A percentile compares a stretch with the other conserved stretches of the same genome.
Conservation (phyloP, 1,140 invertebrate species). For the Globodera rostochiensis region DNA sequence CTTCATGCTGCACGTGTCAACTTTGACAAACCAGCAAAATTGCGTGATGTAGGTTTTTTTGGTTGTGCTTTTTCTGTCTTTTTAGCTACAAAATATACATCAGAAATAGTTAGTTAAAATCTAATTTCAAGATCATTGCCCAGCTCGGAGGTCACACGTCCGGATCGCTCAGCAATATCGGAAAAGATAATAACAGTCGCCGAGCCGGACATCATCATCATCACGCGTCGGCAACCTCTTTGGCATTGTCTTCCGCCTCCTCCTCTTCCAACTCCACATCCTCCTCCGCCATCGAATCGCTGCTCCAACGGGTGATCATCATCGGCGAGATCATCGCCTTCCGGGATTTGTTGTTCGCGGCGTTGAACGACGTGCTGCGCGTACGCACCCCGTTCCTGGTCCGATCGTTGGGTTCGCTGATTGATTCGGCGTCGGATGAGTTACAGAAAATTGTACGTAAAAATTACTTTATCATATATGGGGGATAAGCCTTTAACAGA, state of each 20-base stretch:
- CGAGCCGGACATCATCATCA: neutral
- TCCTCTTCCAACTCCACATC: neutral
- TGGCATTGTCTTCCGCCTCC: neutral
- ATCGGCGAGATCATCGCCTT: conserved; percentile 96
- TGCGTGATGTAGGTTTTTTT: conserved; percentile 72
- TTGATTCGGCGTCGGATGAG: conserved; percentile 86
- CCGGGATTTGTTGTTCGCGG: conserved; percentile 85
- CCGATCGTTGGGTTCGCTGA: conserved; percentile 89
- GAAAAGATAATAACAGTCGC: conserved; percentile 14
- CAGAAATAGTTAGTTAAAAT: neutral
- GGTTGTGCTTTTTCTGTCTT: neutral
- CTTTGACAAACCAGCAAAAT: conserved; percentile 95
- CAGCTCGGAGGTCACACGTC: conserved; percentile 24
- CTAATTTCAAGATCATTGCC: conserved; percentile 22
- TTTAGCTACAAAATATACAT: neutral
- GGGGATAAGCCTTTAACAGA: neutral
- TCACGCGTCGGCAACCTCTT: neutral
- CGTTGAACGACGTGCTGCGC: conserved; percentile 86
- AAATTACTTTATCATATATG: no score
- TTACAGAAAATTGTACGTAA: conserved; percentile 72
- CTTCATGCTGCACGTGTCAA: conserved; percentile 85
- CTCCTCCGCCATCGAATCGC: conserved; percentile 54
- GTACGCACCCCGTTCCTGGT: conserved; percentile 93
- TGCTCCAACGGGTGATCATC: conserved; percentile 89
- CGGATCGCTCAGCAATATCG: neutral